Base-by-base conservation (phyloP, 2,113 vertebrate species). In the Larimichthys polyactis region DNA sequence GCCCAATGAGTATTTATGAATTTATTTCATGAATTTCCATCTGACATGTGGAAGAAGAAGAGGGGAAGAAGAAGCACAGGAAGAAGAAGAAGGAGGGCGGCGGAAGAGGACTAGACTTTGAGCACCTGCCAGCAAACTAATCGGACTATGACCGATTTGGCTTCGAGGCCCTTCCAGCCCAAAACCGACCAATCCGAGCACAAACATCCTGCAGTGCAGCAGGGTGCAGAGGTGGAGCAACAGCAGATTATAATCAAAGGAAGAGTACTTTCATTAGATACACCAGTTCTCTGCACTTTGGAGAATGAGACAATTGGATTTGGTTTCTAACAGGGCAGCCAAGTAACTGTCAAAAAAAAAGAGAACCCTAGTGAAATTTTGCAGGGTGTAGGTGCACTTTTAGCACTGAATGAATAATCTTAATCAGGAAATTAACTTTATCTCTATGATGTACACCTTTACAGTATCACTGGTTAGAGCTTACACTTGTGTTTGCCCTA, bases 61-160 rank as follows among this genome's bases (percentile, higher is more conserved):
- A 68, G 1, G 44, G 43, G 54, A 62, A 46, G 44, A 67, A 36
- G 71, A 58, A 48, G 65, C 71, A 48, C 27, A 52, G 8, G 36
- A 36, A 8, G 36, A n/a, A 49, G 64, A 59, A 54, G 19, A 68
- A 2, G 44, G 1, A 6, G 49, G 11, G 54, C 49, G 19, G 60
- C 43, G 20, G 60, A 83, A 44, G 43, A 69, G 71, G 63, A 64
- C 60, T 49, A 49, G 64, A 81, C 36, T 73, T 60, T 82, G 40
- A 82, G 71, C 40, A 60, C n/a, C 72, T 72, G 87, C 86, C 83
- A 88, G 75, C 24, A 75, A 82, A 89, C 66, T 81, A 84, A 87
- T 89, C 62, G 27, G 57, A 36, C 68, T 72, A n/a, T 81, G 84
- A 86, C 73, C 82, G 52, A 78, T 75, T 87, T 91, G 84, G 82